A percentile compares a stretch with the other conserved stretches of the same genome.
Evolutionary conservation across 2,888 invertebrate species (phyloP).

Genomic region (Nymphalis c-album): DNA sequence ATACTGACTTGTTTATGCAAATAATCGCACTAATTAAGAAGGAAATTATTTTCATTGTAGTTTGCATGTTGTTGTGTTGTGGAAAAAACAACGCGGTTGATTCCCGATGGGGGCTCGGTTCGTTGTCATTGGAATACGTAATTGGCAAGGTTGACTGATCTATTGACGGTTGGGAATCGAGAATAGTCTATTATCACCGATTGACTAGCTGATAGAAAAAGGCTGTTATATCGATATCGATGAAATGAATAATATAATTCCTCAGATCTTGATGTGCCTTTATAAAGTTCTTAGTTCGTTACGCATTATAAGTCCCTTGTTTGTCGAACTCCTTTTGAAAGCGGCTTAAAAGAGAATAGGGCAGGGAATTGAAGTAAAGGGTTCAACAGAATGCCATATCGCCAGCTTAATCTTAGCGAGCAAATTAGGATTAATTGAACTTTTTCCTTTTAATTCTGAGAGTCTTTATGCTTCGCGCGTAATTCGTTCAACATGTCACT

Average conservation of each 20-base stretch:
- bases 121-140: constrained; percentile 63
- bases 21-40: constrained; percentile 73
- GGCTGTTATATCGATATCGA: constrained; percentile 27
- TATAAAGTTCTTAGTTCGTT: constrained; percentile 69
- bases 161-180: constrained; percentile 47
- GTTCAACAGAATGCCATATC: constrained; percentile 75
- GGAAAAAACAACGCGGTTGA: constrained; percentile 54
- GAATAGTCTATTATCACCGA: constrained; percentile 26
- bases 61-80: constrained; percentile 61
- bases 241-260: constrained; percentile 39
- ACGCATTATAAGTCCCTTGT: constrained; percentile 75
- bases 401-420: constrained; percentile 74
- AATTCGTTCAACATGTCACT: constrained; percentile 70
- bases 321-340: constrained; percentile 74
- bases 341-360: constrained; percentile 74
- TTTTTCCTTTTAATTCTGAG: constrained; percentile 69
- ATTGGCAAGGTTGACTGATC: constrained; percentile 59
- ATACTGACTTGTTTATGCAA: constrained; percentile 74
- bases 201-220: constrained; percentile 13
- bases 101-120: constrained; percentile 57
- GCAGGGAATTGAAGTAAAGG: constrained; percentile 72
- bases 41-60: constrained; percentile 71
- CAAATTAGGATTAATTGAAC: constrained; percentile 81
- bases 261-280: constrained; percentile 59
- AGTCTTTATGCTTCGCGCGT: constrained; percentile 68